A percentile compares a stretch with the other conserved stretches of the same genome.
Conservation (phyloP, 2,888 invertebrate species). For the Torymus texanus region DNA sequence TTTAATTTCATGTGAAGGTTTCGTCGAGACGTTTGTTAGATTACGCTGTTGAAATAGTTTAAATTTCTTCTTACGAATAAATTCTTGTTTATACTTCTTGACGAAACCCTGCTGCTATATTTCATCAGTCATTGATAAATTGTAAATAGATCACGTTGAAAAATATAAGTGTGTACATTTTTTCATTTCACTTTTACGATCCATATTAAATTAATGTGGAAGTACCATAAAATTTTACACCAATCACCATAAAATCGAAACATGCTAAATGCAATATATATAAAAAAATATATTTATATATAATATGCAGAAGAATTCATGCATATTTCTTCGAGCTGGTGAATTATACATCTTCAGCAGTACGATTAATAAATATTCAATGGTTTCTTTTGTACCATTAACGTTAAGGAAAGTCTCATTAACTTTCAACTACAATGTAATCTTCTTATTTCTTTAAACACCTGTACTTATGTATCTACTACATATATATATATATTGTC, state of each 20-base stretch:
- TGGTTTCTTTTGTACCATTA: not conserved
- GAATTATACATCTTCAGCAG: constrained; percentile 15
- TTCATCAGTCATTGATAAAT: constrained; percentile 22
- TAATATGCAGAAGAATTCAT: too few relatives aligned
- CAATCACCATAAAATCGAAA: constrained; percentile 10
- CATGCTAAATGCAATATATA: constrained; percentile 10
- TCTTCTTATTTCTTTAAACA: not conserved
- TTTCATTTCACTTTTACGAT: not conserved
- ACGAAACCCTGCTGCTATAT: constrained; percentile 29
- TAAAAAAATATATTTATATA: not conserved
- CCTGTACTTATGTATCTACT: not conserved
- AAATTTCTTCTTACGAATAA: constrained; percentile 8
- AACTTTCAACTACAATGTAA: not conserved
- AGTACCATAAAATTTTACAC: constrained; percentile 11
- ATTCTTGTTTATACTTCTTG: constrained; percentile 15
- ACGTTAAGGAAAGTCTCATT: constrained; percentile 1
- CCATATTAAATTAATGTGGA: not conserved
- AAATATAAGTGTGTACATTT: not conserved
- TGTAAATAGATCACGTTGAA: constrained; percentile 37
- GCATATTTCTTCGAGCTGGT: constrained; percentile 27
- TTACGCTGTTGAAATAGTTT: not conserved
- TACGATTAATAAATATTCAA: constrained; percentile 20
- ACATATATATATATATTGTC: constrained; percentile 1
- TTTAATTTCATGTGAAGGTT: constrained; percentile 15
- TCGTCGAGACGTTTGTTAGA: constrained; percentile 13